Conservation (phyloP, 1,140 invertebrate species). For the Cotesia glomerata region DNA sequence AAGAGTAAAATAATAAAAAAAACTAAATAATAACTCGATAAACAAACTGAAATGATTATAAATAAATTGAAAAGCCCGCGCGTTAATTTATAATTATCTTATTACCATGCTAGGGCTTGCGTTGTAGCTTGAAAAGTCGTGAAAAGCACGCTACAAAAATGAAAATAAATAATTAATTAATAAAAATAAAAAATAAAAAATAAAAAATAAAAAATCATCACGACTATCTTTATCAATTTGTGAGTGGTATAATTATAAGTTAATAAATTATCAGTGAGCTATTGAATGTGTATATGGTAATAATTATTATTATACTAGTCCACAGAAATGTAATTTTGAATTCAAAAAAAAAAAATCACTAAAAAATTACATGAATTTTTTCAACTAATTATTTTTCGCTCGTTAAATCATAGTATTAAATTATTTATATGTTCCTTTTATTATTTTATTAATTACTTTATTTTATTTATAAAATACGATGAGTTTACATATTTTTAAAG, state of each 20-base stretch:
- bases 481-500: too few relatives aligned
- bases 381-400: conserved; percentile 23
- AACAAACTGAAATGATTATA: conserved; percentile 25
- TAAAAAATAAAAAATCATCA: conserved; percentile 48
- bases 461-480: too few relatives aligned
- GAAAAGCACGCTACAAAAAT: conserved; percentile 47
- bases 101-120: conserved; percentile 59
- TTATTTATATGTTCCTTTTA: too few relatives aligned
- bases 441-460: too few relatives aligned
- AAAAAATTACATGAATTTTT: neutral
- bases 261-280: conserved; percentile 60
- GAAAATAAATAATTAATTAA: too few relatives aligned
- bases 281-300: conserved; percentile 64
- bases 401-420: neutral
- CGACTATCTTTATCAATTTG: conserved; percentile 63
- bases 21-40: neutral
- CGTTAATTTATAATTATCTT: conserved; percentile 47
- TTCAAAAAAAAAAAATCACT: conserved; percentile 47
- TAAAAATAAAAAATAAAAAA: too few relatives aligned
- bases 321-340: conserved; percentile 64
- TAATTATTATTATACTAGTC: conserved; percentile 60
- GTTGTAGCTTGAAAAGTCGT: conserved; percentile 60
- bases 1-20: neutral
- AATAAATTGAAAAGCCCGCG: conserved; percentile 26
- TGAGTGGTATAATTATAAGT: conserved; percentile 60